Evolutionary conservation across 2,797 vertebrate genomes (phyloP).

Genomic region (Cryptoprocta ferox): DNA sequence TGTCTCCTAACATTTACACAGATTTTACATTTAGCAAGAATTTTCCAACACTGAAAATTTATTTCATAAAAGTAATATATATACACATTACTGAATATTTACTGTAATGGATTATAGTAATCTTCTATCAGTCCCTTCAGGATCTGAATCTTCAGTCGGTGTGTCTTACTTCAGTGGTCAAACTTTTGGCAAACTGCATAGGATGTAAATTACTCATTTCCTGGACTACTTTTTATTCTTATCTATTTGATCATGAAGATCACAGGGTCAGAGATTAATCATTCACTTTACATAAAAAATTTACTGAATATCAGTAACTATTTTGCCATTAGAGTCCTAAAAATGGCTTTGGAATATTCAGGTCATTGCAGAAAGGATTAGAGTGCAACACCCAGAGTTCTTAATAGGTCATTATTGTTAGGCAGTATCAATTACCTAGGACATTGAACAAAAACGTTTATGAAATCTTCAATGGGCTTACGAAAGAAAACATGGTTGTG

Average conservation of each 20-base stretch:
- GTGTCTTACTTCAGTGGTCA: not conserved
- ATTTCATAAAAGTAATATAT: not conserved
- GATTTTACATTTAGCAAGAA: not conserved
- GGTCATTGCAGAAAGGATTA: not conserved
- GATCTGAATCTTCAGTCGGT: not conserved
- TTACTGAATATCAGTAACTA: slow-evolving; percentile 13
- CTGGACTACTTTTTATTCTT: slow-evolving; percentile 14
- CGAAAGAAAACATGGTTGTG: not conserved
- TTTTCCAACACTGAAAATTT: not conserved
- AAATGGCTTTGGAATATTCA: not conserved
- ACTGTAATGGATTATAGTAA: not conserved
- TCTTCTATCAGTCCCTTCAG: not conserved
- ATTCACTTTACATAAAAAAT: not conserved
- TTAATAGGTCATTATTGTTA: not conserved
- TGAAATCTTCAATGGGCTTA: not conserved
- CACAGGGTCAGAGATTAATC: slow-evolving; percentile 23
- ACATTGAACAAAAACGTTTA: not conserved
- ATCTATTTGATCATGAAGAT: not conserved
- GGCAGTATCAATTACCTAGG: not conserved
- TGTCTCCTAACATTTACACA: not conserved
- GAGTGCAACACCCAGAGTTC: not conserved
- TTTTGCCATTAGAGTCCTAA: not conserved
- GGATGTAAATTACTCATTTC: slow-evolving; percentile 33
- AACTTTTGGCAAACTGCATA: not conserved
- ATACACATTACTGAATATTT: not conserved